Evolutionary conservation across 2,113 vertebrate species (phyloP).

Genomic region (Hypanus sabinus): DNA sequence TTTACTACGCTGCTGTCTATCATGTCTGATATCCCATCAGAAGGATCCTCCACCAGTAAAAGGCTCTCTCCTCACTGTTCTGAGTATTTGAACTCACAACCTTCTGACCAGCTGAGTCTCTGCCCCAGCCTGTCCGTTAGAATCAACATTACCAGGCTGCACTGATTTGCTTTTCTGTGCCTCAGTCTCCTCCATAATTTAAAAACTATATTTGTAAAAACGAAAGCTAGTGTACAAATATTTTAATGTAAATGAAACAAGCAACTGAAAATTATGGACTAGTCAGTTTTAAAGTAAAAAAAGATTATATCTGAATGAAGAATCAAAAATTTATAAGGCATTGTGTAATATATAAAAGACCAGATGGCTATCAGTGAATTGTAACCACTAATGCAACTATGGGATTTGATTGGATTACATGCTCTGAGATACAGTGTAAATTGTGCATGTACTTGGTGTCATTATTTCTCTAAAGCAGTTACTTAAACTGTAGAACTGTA

Average conservation of each 20-base stretch:
- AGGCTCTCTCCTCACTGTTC: neutral
- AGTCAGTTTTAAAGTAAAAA: neutral
- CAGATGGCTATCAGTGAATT: constrained; percentile 25
- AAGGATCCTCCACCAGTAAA: neutral
- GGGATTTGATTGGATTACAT: constrained; percentile 25
- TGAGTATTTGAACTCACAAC: neutral
- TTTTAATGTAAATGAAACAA: neutral
- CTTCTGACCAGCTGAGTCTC: neutral
- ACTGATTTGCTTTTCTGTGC: neutral
- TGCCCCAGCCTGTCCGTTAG: too few species aligned
- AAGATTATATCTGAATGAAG: neutral
- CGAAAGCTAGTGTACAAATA: neutral
- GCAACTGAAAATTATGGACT: neutral
- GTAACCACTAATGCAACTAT: constrained; percentile 8
- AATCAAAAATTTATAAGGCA: constrained; percentile 9
- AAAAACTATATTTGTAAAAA: neutral
- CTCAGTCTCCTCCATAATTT: neutral
- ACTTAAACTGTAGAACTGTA: neutral
- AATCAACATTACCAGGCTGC: neutral
- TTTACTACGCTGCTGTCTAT: too few species aligned
- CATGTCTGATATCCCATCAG: neutral
- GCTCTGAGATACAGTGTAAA: neutral
- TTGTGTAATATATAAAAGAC: neutral
- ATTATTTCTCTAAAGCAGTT: neutral
- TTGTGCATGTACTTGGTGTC: neutral